Percentiles rank a stretch among this genome's conserved stretches.
These are phyloP conservation scores for Paramormyrops hopkinsi DNA, from an alignment of 2,797 vertebrate genomes.

Conservation along the genomic window DNA sequence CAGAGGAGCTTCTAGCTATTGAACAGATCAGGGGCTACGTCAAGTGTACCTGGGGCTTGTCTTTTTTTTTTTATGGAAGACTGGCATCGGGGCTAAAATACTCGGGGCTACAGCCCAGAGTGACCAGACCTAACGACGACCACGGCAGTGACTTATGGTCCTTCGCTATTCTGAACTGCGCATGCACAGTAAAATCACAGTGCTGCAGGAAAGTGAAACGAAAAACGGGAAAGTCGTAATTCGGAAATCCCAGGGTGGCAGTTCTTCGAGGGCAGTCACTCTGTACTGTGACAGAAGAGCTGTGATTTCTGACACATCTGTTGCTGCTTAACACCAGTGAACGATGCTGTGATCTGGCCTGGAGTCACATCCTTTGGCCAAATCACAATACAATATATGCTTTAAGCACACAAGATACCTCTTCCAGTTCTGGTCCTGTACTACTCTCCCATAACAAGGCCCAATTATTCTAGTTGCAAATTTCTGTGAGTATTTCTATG, in stretches of 20 bases:
- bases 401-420: conserved; percentile 9
- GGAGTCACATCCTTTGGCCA: conserved; percentile 2
- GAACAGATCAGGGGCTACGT: not conserved
- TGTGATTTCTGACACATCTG: conserved; percentile 27
- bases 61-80: not conserved
- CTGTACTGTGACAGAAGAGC: conserved; percentile 10
- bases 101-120: not conserved
- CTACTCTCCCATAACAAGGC: not conserved
- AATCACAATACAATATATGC: conserved; percentile 15
- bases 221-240: not conserved
- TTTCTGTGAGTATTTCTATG: not conserved
- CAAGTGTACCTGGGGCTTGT: not conserved
- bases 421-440: not conserved
- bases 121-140: not conserved
- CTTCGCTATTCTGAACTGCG: not conserved
- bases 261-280: not conserved
- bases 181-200: not conserved
- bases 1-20: not conserved
- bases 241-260: not conserved
- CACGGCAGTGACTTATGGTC: not conserved
- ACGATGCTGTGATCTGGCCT: conserved; percentile 2
- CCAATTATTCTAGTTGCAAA: not conserved
- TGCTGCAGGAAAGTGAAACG: not conserved
- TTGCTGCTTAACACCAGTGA: not conserved
- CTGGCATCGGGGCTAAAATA: not conserved